These are phyloP conservation scores for Chanos chanos DNA, from an alignment of 2,797 vertebrate genomes.

Conservation along the genomic window DNA sequence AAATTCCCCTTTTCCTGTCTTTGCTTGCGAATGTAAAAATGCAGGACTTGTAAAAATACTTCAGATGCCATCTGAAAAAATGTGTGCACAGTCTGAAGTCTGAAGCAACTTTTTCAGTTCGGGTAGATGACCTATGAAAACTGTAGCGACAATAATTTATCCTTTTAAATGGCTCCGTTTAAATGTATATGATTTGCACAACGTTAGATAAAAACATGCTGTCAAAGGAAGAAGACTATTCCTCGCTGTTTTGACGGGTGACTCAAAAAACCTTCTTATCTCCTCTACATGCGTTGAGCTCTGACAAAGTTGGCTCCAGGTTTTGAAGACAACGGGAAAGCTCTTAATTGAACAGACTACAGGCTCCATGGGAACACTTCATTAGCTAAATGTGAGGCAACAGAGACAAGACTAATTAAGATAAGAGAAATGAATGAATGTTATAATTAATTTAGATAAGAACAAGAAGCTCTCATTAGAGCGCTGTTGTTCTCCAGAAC, in stretches of 20 bases:
- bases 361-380: constrained; percentile 35
- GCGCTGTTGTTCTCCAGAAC: constrained; percentile 42
- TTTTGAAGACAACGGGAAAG: constrained; percentile 32
- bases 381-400: constrained; percentile 31
- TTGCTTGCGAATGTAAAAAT: neutral
- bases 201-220: too few species aligned
- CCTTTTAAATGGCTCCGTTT: too few species aligned
- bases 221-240: too few species aligned
- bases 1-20: constrained; percentile 7
- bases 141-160: too few species aligned
- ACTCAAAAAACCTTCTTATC: too few species aligned
- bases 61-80: too few species aligned
- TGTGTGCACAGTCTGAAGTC: too few species aligned
- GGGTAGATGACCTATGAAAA: too few species aligned
- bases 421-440: constrained; percentile 75
- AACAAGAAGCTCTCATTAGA: constrained; percentile 60
- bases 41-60: too few species aligned
- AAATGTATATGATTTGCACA: too few species aligned
- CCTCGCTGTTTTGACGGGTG: too few species aligned
- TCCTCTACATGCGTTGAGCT: constrained; percentile 4
- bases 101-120: too few species aligned
- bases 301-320: constrained; percentile 54
- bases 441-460: constrained; percentile 70
- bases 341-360: constrained; percentile 28
- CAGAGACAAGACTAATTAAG: constrained; percentile 61